Conservation (phyloP, 1,140 invertebrate species). For the Zaprionus ghesquierei region DNA sequence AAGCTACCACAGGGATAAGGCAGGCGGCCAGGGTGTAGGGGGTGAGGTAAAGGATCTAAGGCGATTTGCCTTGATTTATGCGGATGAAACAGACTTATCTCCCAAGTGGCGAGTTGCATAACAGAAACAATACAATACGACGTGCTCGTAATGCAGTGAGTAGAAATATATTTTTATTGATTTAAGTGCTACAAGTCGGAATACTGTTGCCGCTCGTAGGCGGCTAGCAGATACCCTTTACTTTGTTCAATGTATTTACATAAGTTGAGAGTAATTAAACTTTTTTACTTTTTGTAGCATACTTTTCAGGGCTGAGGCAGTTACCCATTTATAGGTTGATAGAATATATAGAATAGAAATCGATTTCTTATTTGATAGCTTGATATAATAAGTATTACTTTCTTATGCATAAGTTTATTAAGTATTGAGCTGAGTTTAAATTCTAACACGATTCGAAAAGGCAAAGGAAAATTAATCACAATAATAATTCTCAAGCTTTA, state of each 20-base stretch:
- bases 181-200: conserved; percentile 1
- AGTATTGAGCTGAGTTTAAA: not conserved
- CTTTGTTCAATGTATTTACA: not conserved
- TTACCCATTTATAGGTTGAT: not conserved
- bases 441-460: too few species aligned
- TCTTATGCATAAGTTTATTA: not conserved
- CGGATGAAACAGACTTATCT: not conserved
- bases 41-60: not conserved
- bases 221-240: not conserved
- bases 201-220: too few species aligned
- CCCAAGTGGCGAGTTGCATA: not conserved
- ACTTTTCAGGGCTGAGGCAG: not conserved
- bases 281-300: not conserved
- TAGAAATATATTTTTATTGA: conserved; percentile 2
- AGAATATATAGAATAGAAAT: too few species aligned
- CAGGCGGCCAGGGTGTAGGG: not conserved
- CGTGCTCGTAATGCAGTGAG: not conserved
- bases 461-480: not conserved
- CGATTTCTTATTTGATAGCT: not conserved
- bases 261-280: not conserved
- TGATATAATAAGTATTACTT: not conserved
- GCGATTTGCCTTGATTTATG: conserved; percentile 34
- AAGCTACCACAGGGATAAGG: conserved; percentile 27
- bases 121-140: not conserved
- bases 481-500: too few species aligned